A percentile compares a stretch with the other conserved stretches of the same genome.
Conservation (phyloP, 35 echinoderm and acorn worm genomes). For the Ptychodera flava region DNA sequence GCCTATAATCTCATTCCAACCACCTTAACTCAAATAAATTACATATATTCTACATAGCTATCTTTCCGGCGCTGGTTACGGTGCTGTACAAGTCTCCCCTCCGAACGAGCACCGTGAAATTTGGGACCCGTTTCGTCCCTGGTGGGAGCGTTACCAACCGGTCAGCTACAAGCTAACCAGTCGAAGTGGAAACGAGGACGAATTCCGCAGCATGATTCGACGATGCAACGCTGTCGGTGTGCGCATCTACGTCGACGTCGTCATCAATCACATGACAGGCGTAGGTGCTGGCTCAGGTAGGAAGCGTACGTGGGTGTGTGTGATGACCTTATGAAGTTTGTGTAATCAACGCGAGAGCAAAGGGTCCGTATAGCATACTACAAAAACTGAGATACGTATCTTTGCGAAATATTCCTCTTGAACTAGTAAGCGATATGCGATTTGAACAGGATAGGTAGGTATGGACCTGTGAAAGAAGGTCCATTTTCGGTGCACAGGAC, state of each 20-base stretch:
- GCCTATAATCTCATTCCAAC: no score
- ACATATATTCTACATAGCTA: no score
- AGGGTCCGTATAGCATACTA: no score
- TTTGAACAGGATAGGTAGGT: slow-evolving; percentile 22
- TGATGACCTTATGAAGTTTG: no score
- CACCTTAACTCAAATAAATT: no score
- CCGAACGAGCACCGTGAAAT: slow-evolving; percentile 32
- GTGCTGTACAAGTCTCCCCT: slow-evolving; percentile 66
- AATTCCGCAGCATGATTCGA: slow-evolving; percentile 48
- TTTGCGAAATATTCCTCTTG: no score
- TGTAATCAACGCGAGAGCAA: no score
- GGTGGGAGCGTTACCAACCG: slow-evolving; percentile 68
- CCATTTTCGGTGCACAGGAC: no score
- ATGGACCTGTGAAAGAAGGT: no score
- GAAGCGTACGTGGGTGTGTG: no score
- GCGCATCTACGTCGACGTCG: slow-evolving; percentile 63
- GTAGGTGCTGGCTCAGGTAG: slow-evolving; percentile 55
- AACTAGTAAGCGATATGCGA: no score
- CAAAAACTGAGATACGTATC: no score
- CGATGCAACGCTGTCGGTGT: slow-evolving; percentile 72
- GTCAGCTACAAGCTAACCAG: slow-evolving; percentile 62
- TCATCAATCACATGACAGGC: slow-evolving; percentile 63
- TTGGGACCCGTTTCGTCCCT: slow-evolving; percentile 34
- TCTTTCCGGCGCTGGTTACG: slow-evolving; percentile 41
- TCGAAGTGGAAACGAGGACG: slow-evolving; percentile 34